Base-by-base conservation (phyloP, 1,140 invertebrate species). In the Zophobas atratus region DNA sequence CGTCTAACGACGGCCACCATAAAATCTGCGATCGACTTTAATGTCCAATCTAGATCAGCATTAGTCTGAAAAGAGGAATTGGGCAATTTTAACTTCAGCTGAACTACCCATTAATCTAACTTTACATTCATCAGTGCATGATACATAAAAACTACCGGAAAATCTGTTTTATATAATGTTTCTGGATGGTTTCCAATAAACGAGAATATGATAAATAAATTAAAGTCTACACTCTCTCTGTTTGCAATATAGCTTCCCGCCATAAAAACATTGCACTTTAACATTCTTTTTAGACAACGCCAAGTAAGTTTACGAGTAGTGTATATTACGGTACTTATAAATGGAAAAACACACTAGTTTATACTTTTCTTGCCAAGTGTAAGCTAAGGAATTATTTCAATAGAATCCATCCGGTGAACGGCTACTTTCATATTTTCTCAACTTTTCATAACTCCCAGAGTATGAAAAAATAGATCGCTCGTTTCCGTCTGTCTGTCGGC, bases 1-100 rank as follows among this genome's bases (percentile, higher is more conserved):
- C 63, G 71, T 55, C 79, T 80, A 77, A 80, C 76, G 71, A 77
- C 73, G 49, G 56, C 41, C 43, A 53, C 76, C 51, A 77, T 77
- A 80, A 80, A 80, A 70, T 77, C 70, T 77, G 71, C 79, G 56
- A 67, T 67, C 60, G 60, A 46, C 60, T 67, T 60, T 67, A 67
- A 67, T 33, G 60, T 67, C 60, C 60, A 43, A 67, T 67, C 39
- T 43, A 46, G 39, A 67, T 41, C 39, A 32, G 60, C 60, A 32
- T 43, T 67, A 43, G 60, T 67, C 39, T 38, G 43, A 6, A 6
- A 67, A 36, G 60, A 67, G 43, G 43, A 67, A 67, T 67, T 67
- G 6, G 20, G 33, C 38, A 67, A 43, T 46, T 67, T 38, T 41
- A 41, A 20, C 60, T 63, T 63, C 49, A 20, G 4, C 49, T 51